These are phyloP conservation scores for Saturnia japonica DNA, from an alignment of 2,888 invertebrate species.

Conservation along the genomic window DNA sequence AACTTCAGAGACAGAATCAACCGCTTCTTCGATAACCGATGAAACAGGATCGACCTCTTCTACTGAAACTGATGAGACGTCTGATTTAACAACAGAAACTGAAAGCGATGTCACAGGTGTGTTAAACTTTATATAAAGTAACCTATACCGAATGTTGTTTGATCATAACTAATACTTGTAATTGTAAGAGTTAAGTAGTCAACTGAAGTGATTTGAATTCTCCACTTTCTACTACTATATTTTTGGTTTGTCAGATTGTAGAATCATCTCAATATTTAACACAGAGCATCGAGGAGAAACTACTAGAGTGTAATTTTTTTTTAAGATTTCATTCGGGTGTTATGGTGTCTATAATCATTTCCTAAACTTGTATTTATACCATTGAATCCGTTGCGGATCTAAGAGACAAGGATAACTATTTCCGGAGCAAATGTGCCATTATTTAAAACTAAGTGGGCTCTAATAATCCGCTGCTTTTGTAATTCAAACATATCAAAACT, in stretches of 20 bases:
- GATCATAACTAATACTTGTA: neutral
- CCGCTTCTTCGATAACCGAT: neutral
- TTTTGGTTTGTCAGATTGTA: no score
- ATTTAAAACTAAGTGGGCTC: neutral
- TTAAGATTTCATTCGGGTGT: no score
- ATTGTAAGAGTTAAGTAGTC: neutral
- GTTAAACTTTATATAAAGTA: neutral
- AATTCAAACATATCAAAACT: neutral
- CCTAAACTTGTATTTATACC: no score
- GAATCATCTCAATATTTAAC: no score
- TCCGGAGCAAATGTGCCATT: neutral
- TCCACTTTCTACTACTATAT: no score
- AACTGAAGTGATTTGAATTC: no score
- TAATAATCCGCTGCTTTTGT: neutral
- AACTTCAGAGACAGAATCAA: neutral
- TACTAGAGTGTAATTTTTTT: no score
- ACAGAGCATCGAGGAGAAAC: no score
- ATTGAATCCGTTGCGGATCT: no score
- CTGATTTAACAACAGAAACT: conserved; percentile 23
- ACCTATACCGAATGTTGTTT: neutral
- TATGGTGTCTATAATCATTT: no score
- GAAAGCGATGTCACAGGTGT: conserved; percentile 35
- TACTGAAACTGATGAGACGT: conserved; percentile 14
- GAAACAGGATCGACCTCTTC: conserved; percentile 7
- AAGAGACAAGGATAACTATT: neutral